Evolutionary conservation across 1,140 invertebrate genomes (phyloP).

Genomic region (Cotesia glomerata): DNA sequence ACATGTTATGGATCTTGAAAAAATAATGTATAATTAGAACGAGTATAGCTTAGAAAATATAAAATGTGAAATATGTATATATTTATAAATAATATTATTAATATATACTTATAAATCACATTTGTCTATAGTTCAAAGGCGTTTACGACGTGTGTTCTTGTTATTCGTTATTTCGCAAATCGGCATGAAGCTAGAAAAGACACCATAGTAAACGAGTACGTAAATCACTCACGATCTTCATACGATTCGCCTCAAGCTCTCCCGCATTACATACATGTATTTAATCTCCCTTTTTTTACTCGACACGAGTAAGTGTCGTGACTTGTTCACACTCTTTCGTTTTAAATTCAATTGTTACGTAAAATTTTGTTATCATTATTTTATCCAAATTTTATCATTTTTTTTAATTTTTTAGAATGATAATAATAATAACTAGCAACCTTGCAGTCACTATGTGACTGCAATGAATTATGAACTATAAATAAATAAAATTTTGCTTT

Average conservation of each 20-base stretch:
- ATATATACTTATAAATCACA: too few species aligned
- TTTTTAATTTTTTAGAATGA: too few species aligned
- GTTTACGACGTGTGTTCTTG: neutral
- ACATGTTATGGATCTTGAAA: too few species aligned
- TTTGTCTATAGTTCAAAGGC: neutral
- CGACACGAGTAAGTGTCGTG: neutral
- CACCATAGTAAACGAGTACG: conserved; percentile 13
- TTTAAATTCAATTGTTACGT: conserved; percentile 1
- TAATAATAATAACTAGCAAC: too few species aligned
- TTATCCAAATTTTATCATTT: too few species aligned
- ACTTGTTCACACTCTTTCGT: conserved; percentile 12
- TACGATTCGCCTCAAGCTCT: conserved; percentile 7
- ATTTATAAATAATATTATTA: too few species aligned
- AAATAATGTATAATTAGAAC: too few species aligned
- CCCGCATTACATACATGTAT: neutral
- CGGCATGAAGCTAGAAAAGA: conserved; percentile 21
- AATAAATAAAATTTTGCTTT: too few species aligned
- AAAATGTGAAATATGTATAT: too few species aligned
- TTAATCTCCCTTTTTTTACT: neutral
- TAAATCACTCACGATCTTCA: conserved; percentile 15
- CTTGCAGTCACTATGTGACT: too few species aligned
- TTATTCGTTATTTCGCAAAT: conserved; percentile 13
- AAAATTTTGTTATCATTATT: neutral
- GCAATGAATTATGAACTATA: too few species aligned
- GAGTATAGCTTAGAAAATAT: too few species aligned